Evolutionary conservation across 1,140 invertebrate species (phyloP).

Genomic region (Mercenaria mercenaria): DNA sequence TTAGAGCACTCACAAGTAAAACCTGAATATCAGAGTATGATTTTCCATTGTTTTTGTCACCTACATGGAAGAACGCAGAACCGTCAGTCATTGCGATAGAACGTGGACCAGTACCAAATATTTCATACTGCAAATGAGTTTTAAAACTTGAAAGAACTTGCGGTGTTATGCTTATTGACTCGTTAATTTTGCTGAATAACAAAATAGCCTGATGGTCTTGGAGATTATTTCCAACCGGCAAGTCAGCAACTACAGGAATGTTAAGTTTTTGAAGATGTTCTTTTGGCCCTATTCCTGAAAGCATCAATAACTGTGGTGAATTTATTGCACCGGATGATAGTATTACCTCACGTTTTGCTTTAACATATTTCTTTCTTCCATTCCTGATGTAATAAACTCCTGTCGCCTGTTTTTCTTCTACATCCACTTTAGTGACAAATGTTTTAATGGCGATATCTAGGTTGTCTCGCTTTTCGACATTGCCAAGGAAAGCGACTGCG

Average conservation of each 20-base stretch:
- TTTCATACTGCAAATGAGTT: conserved; percentile 67
- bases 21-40: conserved; percentile 38
- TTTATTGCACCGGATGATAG: conserved; percentile 92
- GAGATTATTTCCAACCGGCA: conserved; percentile 95
- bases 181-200: conserved; percentile 61
- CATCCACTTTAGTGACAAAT: conserved; percentile 21
- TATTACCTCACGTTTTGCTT: conserved; percentile 37
- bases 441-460: conserved; percentile 19
- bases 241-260: conserved; percentile 87
- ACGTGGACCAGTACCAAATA: conserved; percentile 71
- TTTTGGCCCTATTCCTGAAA: conserved; percentile 94
- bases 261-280: conserved; percentile 72
- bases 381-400: conserved; percentile 34
- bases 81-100: not conserved
- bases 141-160: conserved; percentile 56
- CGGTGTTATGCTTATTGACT: conserved; percentile 47
- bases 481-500: conserved; percentile 74
- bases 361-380: conserved; percentile 14
- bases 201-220: conserved; percentile 89
- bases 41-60: conserved; percentile 13
- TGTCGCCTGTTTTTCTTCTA: not conserved
- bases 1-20: not conserved
- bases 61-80: not conserved
- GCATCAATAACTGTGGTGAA: conserved; percentile 95
- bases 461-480: conserved; percentile 24